Evolutionary conservation across 2,888 invertebrate species (phyloP), one percentile per base, ranked within the genome.

Genomic region (Drosophila greeni): DNA sequence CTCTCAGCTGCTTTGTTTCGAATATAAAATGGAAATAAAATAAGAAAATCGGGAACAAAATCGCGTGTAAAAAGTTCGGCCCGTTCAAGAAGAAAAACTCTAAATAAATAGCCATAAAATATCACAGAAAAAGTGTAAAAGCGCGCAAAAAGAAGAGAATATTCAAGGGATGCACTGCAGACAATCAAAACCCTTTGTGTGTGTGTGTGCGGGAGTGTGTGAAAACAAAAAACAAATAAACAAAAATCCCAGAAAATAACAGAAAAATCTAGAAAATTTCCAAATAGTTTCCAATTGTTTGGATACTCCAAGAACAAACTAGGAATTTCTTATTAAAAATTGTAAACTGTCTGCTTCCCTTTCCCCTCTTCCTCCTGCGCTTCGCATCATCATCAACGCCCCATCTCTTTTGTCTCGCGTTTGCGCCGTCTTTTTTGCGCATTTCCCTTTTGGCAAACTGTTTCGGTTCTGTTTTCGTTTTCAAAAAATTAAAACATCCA

Each of bases 371-470:
- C 29, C 42, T 39, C 48, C 40, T 53, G 12, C 40, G 34, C 34
- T 37, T 36, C 45, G 34, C 54, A 39, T 45, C 43, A 43, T 45
- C 40, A 45, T 33, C 40, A 39, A 24, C 67, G 43, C 66, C 62
- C 53, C 55, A 43, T 72, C 64, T 74, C 49, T 51, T 75, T 70
- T 74, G 78, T 77, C 61, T 73, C 75, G 83, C 83, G 85, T 76
- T 80, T 80, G 79, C 85, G 85, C 85, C 70, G 81, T 83, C 72
- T 84, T 74, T 82, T 82, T 84, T 84, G 85, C 85, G 81, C 78
- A 81, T 84, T 73, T 55, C 66, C 45, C 58, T 71, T 70, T 70
- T 70, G 33, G 58, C 47, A 18, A 24, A 40, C 52, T 61, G 48
- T 53, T 70, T 71, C 55, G 66, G 51, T 70, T 80, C 76, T 84